A percentile compares a stretch with the other conserved stretches of the same genome.
These are phyloP conservation scores for Lasioglossum baleicum DNA, from an alignment of 1,140 invertebrate genomes.

Conservation along the genomic window DNA sequence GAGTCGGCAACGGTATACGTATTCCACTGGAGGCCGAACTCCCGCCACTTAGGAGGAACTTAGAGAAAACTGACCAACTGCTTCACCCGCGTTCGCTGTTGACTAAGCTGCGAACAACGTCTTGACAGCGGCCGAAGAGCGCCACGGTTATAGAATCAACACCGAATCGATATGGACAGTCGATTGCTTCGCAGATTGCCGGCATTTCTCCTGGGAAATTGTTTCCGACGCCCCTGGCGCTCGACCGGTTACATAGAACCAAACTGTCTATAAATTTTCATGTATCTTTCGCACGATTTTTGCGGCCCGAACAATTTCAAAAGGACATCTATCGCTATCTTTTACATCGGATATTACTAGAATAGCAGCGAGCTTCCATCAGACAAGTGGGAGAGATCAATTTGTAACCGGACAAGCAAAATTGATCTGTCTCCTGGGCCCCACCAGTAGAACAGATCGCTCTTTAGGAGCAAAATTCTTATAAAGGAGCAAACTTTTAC, in stretches of 20 bases:
- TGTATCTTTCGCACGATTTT: background rate
- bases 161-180: conserved; percentile 37
- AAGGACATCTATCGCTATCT: background rate
- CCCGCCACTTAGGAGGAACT: conserved; percentile 17
- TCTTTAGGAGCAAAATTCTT: no score
- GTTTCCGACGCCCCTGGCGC: conserved; percentile 27
- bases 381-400: no score
- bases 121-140: conserved; percentile 20
- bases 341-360: no score
- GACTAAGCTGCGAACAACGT: conserved; percentile 23
- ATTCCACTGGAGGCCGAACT: conserved; percentile 20
- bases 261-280: background rate
- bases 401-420: background rate
- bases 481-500: no score
- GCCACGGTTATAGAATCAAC: conserved; percentile 38
- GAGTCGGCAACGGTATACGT: background rate
- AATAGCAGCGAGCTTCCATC: no score
- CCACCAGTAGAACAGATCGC: no score
- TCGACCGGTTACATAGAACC: background rate
- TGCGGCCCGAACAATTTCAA: background rate
- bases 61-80: conserved; percentile 37
- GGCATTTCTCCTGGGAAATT: conserved; percentile 44
- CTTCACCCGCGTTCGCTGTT: background rate
- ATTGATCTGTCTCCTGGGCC: background rate
- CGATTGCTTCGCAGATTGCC: conserved; percentile 39